Conservation (phyloP, 1,140 invertebrate species). For the Telenomus remus region DNA sequence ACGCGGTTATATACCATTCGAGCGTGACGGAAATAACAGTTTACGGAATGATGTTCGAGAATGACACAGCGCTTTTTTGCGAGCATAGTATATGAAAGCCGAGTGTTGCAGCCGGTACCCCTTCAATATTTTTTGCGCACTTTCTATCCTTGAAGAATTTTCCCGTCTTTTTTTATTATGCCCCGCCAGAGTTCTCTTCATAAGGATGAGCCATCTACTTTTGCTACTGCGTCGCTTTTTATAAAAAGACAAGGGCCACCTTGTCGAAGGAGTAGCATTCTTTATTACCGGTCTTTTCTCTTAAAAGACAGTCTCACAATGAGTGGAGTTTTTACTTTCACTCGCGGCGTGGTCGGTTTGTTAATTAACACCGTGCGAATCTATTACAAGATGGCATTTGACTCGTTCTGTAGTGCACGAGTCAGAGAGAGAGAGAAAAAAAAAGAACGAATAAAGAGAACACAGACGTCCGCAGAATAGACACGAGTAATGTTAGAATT, state of each 20-base stretch:
- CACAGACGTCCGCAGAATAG: conserved; percentile 23
- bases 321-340: conserved; percentile 43
- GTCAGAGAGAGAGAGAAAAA: conserved; percentile 15
- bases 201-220: conserved; percentile 56
- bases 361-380: conserved; percentile 57
- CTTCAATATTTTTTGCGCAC: conserved; percentile 23
- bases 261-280: conserved; percentile 48
- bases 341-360: conserved; percentile 34
- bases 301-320: conserved; percentile 49
- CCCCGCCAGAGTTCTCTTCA: conserved; percentile 50
- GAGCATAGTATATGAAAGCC: conserved; percentile 17
- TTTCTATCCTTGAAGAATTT: conserved; percentile 34
- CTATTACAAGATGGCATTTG: conserved; percentile 48
- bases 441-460: conserved; percentile 6
- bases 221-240: conserved; percentile 59
- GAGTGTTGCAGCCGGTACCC: conserved; percentile 12
- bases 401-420: conserved; percentile 40
- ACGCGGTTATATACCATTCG: no score
- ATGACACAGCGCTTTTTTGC: conserved; percentile 10
- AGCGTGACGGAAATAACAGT: conserved; percentile 7
- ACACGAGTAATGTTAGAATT: conserved; percentile 55
- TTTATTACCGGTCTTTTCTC: conserved; percentile 43
- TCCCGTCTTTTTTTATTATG: conserved; percentile 44
- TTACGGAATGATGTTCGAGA: conserved; percentile 2
- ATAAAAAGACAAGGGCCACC: conserved; percentile 50